Evolutionary conservation across 2,888 invertebrate species (phyloP), one percentile per base, ranked within the genome.

Genomic region (Heteropelma amictum): DNA sequence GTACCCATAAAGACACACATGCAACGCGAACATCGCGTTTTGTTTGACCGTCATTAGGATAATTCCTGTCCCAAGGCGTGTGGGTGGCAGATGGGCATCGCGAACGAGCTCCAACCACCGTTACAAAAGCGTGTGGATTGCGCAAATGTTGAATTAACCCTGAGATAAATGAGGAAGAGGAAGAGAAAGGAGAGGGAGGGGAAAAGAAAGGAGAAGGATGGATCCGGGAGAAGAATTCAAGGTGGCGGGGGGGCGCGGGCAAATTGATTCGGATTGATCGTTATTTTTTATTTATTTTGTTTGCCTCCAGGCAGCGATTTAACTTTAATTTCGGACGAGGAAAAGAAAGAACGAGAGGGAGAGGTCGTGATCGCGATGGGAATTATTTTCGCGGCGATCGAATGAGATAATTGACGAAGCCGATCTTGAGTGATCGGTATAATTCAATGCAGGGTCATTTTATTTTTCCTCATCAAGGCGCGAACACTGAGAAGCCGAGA

Each of bases 11-110:
- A 33, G 2, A 28, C n/a, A 8, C 12, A 21, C 33, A 54, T 19
- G 10, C 19, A 53, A 12, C 6, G 14, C 35, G n/a, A 47, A 49
- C 58, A 56, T 61, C 54, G 64, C 69, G 64, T 53, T 42, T 76
- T 40, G 68, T 79, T 79, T 80, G 78, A 80, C 84, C 84, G 81
- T 85, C 82, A 85, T 86, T 86, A 86, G 82, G 85, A 84, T 86
- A 84, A 86, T 86, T 84, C 78, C 82, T 84, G 85, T 85, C 84
- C 85, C 83, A 83, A 82, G 85, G 86, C 84, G 80, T 82, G 85
- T 84, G 85, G 84, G 85, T 85, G 86, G 86, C 86, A 86, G 86
- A 86, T 86, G 86, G 79, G 79, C 77, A 47, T 12, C 14, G 23
- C 21, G 21, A 4, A 23, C 45, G 49, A 23, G 28, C 23, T 14